A percentile compares a stretch with the other conserved stretches of the same genome.
These are phyloP conservation scores for Harpalus rufipes DNA, from an alignment of 2,888 invertebrate genomes.

Conservation along the genomic window DNA sequence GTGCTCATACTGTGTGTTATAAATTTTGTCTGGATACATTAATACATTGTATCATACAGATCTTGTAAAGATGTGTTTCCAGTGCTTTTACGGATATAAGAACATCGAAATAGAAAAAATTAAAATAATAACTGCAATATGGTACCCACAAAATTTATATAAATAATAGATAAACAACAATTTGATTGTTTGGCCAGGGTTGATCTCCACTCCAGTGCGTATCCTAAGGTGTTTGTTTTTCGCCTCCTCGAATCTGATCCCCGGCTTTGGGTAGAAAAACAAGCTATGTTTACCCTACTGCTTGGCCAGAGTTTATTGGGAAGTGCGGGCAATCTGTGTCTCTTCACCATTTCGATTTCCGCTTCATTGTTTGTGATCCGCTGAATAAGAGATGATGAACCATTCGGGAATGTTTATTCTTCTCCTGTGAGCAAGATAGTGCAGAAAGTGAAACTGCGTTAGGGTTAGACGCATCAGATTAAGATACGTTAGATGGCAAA, in stretches of 20 bases:
- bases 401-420: constrained; percentile 53
- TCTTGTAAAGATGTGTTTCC: too few relatives aligned
- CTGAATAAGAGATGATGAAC: constrained; percentile 65
- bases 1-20: too few relatives aligned
- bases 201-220: background rate
- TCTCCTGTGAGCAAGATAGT: constrained; percentile 20
- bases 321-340: constrained; percentile 48
- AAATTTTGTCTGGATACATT: too few relatives aligned
- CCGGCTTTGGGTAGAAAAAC: constrained; percentile 38
- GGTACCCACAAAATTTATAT: too few relatives aligned
- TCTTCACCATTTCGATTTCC: constrained; percentile 62
- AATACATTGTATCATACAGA: too few relatives aligned
- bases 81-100: too few relatives aligned
- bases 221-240: background rate
- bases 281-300: constrained; percentile 26
- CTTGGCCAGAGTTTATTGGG: constrained; percentile 41
- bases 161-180: too few relatives aligned
- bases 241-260: constrained; percentile 39
- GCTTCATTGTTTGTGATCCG: constrained; percentile 62
- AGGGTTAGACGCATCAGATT: constrained; percentile 3
- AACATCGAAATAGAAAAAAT: too few relatives aligned
- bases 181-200: too few relatives aligned
- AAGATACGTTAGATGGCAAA: background rate
- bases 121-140: too few relatives aligned
- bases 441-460: constrained; percentile 47